phyloP scores from a whole-genome alignment of 2,113 vertebrate genomes.

The Synodontis membranacea region DNA sequence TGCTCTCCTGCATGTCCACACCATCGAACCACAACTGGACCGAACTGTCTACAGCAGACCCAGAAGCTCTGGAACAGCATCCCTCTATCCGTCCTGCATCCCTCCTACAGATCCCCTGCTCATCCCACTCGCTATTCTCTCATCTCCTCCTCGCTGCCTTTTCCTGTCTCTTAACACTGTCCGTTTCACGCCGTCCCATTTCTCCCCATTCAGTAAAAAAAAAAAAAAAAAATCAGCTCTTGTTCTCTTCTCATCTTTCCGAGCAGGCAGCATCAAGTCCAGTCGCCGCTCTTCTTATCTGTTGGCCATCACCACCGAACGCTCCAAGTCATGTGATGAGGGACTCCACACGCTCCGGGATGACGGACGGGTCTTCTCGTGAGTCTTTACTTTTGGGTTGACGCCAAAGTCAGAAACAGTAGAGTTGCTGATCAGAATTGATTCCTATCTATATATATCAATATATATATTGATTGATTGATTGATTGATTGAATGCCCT shows the following conservation, averaged over 20 bases:
- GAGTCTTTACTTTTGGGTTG: constrained; percentile 50
- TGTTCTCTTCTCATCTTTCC: constrained; percentile 26
- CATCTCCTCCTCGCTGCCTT: constrained; percentile 46
- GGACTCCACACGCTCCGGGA: constrained; percentile 93
- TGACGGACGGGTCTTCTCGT: constrained; percentile 80
- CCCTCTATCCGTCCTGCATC: neutral
- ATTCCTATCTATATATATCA: neutral
- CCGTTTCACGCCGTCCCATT: neutral
- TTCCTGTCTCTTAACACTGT: constrained; percentile 25
- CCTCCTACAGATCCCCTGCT: constrained; percentile 9
- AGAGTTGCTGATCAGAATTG: neutral
- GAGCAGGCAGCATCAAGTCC: constrained; percentile 89
- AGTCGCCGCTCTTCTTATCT: constrained; percentile 96
- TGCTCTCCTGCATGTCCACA: constrained; percentile 60
- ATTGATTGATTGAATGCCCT: too few species aligned
- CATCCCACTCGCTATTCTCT: neutral
- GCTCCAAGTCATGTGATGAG: constrained; percentile 97
- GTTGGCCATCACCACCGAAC: constrained; percentile 92
- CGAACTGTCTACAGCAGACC: neutral
- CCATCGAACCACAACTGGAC: neutral
- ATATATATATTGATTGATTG: too few species aligned
- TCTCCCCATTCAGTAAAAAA: neutral
- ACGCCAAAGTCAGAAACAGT: neutral
- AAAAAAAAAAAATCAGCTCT: neutral
- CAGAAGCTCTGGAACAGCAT: neutral